Conservation (phyloP, 2,888 invertebrate genomes). For the Eupithecia centaureata region DNA sequence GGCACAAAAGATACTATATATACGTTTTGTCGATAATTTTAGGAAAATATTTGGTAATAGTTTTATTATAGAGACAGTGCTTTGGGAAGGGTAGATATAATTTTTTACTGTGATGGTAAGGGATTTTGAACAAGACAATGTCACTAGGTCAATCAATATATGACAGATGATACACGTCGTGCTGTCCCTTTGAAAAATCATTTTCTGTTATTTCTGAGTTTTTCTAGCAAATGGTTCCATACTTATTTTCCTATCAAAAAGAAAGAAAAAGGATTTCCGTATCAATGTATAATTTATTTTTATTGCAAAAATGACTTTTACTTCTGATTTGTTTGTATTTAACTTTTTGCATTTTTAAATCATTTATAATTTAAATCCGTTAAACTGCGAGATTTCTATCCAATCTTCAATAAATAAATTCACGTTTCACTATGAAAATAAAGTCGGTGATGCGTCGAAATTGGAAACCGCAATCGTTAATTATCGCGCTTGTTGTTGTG, state of each 20-base stretch:
- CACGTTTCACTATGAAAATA: conserved; percentile 3
- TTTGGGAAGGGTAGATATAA: background rate
- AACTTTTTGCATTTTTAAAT: background rate
- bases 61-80: background rate
- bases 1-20: background rate
- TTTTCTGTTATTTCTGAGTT: background rate
- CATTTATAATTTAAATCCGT: background rate
- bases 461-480: conserved; percentile 26
- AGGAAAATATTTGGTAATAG: background rate
- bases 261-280: no score
- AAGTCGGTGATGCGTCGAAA: background rate
- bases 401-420: conserved; percentile 2
- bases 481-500: conserved; percentile 27
- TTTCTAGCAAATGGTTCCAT: background rate
- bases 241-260: background rate
- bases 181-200: background rate
- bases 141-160: background rate
- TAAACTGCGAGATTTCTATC: background rate
- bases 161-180: background rate
- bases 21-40: background rate
- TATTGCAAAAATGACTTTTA: background rate
- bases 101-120: background rate
- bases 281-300: background rate
- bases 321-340: background rate
- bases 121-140: background rate